phyloP scores from a whole-genome alignment of 2,888 invertebrate genomes.

The Diplazon laetatorius region DNA sequence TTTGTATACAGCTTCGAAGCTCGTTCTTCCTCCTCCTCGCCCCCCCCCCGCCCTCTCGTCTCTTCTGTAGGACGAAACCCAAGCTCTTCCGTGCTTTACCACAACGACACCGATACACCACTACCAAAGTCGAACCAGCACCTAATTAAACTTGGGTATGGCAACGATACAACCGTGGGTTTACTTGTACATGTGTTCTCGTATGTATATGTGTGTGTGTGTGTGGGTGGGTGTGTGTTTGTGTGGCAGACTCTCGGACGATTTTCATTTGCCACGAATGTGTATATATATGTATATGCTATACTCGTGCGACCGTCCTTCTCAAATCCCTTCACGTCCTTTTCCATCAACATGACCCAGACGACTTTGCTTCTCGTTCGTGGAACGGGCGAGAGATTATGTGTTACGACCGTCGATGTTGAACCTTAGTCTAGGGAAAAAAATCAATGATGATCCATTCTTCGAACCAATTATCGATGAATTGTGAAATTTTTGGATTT shows the following conservation, averaged over 20 bases:
- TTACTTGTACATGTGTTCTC: slow-evolving; percentile 62
- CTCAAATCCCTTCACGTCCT: slow-evolving; percentile 22
- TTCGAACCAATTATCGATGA: neutral
- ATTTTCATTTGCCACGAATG: slow-evolving; percentile 66
- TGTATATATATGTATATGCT: too few relatives aligned
- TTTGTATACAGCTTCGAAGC: slow-evolving; percentile 67
- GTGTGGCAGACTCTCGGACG: slow-evolving; percentile 62
- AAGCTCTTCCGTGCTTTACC: neutral
- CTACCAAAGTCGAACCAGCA: slow-evolving; percentile 65
- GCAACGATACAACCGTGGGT: slow-evolving; percentile 50
- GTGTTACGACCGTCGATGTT: neutral
- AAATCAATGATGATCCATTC: slow-evolving; percentile 8
- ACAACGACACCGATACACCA: slow-evolving; percentile 21
- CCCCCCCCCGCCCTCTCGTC: too few relatives aligned
- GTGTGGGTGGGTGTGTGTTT: slow-evolving; percentile 57
- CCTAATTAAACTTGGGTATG: slow-evolving; percentile 76
- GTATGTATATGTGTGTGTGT: too few relatives aligned
- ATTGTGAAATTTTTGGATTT: neutral
- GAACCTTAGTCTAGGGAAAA: neutral
- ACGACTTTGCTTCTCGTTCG: neutral
- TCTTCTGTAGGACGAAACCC: neutral
- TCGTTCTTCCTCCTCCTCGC: slow-evolving; percentile 9
- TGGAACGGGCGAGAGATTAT: neutral
- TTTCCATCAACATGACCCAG: slow-evolving; percentile 17
- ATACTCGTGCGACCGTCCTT: slow-evolving; percentile 10